Base-by-base conservation (phyloP, 2,888 invertebrate genomes). In the Hemicrepidius hirtus region DNA sequence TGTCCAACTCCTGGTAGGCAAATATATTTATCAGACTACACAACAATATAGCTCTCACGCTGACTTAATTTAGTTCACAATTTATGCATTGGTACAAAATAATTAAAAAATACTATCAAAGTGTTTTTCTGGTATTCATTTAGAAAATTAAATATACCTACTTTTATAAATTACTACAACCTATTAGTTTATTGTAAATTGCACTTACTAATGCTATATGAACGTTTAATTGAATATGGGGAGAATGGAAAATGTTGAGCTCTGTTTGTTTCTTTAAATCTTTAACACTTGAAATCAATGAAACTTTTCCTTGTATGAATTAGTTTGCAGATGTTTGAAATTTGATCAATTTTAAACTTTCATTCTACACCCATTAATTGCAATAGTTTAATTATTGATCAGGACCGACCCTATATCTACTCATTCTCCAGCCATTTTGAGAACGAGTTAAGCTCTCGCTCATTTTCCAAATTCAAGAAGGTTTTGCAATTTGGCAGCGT, bases 201-300 rank as follows among this genome's bases (percentile, higher is more conserved):
- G 18, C 13, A 53, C 12, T 53, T 21, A 21, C n/a, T 3, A 32
- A 3, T 12, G 12, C 13, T 37, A 37, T 57, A 57, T 37, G 57
- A 37, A 55, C 20, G 37, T 57, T 57, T 37, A 57, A 57, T 57
- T 57, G 37, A 57, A 13, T 37, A 20, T 32, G 57, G 37, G 18
- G 16, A 18, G 57, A 50, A 50, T 50, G 50, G 50, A 50, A 44
- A 50, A 57, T 37, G 57, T 57, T 57, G 37, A 57, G 57, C 40
- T 57, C 57, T 57, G 57, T 57, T 57, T 57, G 10, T 37, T 57
- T 20, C 3, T 20, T 20, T 57, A 57, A 57, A 37, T 20, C 3
- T 20, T 20, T 57, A 57, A 57, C 37, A n/a, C 32, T 5, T 18
- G 37, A 57, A 57, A 57, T 57, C 57, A 12, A 37, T 35, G 32